Evolutionary conservation across 2,888 invertebrate species (phyloP).

Genomic region (Loripinus fragilis): DNA sequence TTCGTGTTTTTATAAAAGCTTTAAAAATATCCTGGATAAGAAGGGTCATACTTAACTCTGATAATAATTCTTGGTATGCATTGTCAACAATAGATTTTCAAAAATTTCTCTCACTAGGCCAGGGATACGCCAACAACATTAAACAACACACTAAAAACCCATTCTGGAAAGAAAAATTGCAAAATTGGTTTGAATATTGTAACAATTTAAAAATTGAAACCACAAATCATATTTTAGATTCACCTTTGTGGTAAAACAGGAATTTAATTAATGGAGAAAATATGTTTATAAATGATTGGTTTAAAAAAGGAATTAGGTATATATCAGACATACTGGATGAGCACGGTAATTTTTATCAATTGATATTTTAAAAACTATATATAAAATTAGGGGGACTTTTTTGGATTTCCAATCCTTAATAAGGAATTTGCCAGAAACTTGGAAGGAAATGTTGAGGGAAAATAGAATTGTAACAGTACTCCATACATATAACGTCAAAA

Average conservation of each 20-base stretch:
- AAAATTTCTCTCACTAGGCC: background rate
- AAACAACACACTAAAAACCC: background rate
- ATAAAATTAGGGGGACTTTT: background rate
- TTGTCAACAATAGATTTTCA: background rate
- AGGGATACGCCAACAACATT: background rate
- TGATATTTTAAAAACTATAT: background rate
- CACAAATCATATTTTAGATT: background rate
- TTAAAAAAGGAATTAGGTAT: constrained; percentile 1
- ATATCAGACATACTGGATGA: background rate
- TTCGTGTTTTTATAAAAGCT: background rate
- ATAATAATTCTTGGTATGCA: background rate
- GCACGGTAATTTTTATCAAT: background rate
- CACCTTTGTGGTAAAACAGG: background rate
- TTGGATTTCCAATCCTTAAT: constrained; percentile 4
- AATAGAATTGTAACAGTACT: background rate
- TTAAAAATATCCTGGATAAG: background rate
- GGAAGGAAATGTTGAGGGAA: background rate
- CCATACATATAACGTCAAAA: background rate
- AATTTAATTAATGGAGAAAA: background rate
- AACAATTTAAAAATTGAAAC: background rate
- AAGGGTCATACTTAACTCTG: background rate
- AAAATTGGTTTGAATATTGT: background rate
- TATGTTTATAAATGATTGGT: background rate
- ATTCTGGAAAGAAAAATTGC: background rate
- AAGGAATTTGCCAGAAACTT: background rate